Conservation (phyloP, 2,113 vertebrate species). For the Labrus mixtus region DNA sequence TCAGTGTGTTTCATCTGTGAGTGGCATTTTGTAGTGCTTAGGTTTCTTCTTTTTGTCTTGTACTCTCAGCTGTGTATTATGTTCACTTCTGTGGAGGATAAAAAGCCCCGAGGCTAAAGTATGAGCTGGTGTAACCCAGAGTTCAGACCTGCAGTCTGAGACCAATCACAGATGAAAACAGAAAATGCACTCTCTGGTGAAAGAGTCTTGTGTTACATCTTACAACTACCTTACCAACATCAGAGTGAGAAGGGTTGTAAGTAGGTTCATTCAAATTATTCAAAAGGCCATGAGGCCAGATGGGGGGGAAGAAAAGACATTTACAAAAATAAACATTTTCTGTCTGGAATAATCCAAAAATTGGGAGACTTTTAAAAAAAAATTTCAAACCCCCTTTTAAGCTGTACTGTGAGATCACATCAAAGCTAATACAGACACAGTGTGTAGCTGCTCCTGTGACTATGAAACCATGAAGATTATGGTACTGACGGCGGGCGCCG, state of each 20-base stretch:
- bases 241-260: conserved; percentile 18
- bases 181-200: neutral
- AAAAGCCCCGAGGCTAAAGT: conserved; percentile 34
- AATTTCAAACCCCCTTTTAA: conserved; percentile 24
- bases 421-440: conserved; percentile 33
- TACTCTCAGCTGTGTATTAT: conserved; percentile 23
- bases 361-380: no score
- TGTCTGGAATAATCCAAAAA: conserved; percentile 21
- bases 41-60: conserved; percentile 13
- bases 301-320: neutral
- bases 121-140: conserved; percentile 33
- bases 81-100: conserved; percentile 21
- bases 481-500: conserved; percentile 20
- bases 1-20: neutral
- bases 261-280: conserved; percentile 39
- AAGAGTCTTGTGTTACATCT: conserved; percentile 10
- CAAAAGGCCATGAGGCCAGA: conserved; percentile 14
- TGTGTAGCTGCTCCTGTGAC: conserved; percentile 6
- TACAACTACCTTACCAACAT: neutral
- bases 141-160: conserved; percentile 38
- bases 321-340: neutral
- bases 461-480: conserved; percentile 58
- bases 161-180: conserved; percentile 26
- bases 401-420: conserved; percentile 39
- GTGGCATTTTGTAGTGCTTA: conserved; percentile 12